phyloP scores from a whole-genome alignment of 1,140 invertebrate genomes.

The Drosophila lacertosa region DNA sequence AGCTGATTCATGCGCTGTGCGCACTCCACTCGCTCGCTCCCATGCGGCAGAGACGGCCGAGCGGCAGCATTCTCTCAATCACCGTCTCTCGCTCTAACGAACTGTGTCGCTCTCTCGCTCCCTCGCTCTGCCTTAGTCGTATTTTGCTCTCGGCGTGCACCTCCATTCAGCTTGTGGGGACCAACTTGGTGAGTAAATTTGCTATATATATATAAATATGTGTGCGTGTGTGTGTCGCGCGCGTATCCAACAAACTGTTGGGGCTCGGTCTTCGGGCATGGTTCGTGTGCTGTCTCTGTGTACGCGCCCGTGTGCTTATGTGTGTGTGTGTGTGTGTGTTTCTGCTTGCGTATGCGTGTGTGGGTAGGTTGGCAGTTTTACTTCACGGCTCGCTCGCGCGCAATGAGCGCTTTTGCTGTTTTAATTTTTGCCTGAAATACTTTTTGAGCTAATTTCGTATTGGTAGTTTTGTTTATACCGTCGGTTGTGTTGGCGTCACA shows the following conservation, averaged over 20 bases:
- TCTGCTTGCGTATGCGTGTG: slow-evolving; percentile 17
- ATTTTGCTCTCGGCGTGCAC: slow-evolving; percentile 25
- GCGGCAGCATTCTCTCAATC: slow-evolving; percentile 23
- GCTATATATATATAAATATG: slow-evolving; percentile 15
- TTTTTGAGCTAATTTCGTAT: slow-evolving; percentile 72
- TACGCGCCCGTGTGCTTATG: too few relatives aligned
- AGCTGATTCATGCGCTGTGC: slow-evolving; percentile 69
- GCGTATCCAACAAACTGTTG: slow-evolving; percentile 50
- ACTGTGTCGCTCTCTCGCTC: slow-evolving; percentile 10
- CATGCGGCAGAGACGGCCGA: not conserved
- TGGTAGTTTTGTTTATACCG: slow-evolving; percentile 74
- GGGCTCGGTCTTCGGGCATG: slow-evolving; percentile 40
- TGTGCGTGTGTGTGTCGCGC: slow-evolving; percentile 19
- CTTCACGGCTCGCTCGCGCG: slow-evolving; percentile 41
- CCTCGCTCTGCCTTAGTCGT: slow-evolving; percentile 2
- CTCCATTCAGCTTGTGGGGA: slow-evolving; percentile 40
- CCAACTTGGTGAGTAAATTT: slow-evolving; percentile 51
- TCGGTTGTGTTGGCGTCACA: slow-evolving; percentile 72
- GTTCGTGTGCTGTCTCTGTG: slow-evolving; percentile 8
- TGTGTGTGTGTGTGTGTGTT: slow-evolving; percentile 1
- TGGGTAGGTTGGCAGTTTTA: slow-evolving; percentile 48
- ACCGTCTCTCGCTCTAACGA: slow-evolving; percentile 33
- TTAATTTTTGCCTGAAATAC: slow-evolving; percentile 74
- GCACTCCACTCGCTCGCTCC: slow-evolving; percentile 40
- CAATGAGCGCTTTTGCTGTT: slow-evolving; percentile 67